Conservation (phyloP, 2,888 invertebrate genomes). For the Platynereis dumerilii region DNA sequence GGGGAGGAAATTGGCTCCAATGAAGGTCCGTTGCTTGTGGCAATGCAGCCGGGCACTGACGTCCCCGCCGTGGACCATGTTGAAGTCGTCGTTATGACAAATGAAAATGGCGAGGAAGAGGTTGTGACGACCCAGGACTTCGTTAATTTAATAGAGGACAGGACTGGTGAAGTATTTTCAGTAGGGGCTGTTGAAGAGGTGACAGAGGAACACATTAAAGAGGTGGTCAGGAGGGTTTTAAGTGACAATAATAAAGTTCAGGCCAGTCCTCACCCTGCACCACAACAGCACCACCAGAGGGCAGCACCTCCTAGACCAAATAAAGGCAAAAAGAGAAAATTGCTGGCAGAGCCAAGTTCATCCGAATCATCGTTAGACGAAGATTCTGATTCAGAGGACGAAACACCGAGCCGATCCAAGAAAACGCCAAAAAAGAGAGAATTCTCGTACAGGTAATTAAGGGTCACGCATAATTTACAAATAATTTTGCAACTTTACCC, state of each 20-base stretch:
- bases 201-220: conserved; percentile 16
- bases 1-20: conserved; percentile 17
- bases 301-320: not conserved
- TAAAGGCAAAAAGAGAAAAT: too few species aligned
- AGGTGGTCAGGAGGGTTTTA: conserved; percentile 7
- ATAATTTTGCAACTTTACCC: too few species aligned
- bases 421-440: conserved; percentile 35
- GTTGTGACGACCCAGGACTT: conserved; percentile 2
- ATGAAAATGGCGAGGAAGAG: conserved; percentile 22
- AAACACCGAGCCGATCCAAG: conserved; percentile 10
- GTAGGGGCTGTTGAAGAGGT: conserved; percentile 27
- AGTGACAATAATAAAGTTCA: not conserved
- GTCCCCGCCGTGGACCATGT: conserved; percentile 34
- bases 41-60: conserved; percentile 36
- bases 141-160: conserved; percentile 15
- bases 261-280: not conserved
- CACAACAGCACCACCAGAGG: not conserved
- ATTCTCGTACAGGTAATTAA: conserved; percentile 34
- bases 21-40: conserved; percentile 29
- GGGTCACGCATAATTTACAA: not conserved
- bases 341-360: not conserved
- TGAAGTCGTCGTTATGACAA: conserved; percentile 37
- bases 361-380: conserved; percentile 10
- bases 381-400: conserved; percentile 24
- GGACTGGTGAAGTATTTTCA: conserved; percentile 20